These are phyloP conservation scores for Notiomystis cincta DNA, from an alignment of 2,113 vertebrate genomes.

Conservation along the genomic window DNA sequence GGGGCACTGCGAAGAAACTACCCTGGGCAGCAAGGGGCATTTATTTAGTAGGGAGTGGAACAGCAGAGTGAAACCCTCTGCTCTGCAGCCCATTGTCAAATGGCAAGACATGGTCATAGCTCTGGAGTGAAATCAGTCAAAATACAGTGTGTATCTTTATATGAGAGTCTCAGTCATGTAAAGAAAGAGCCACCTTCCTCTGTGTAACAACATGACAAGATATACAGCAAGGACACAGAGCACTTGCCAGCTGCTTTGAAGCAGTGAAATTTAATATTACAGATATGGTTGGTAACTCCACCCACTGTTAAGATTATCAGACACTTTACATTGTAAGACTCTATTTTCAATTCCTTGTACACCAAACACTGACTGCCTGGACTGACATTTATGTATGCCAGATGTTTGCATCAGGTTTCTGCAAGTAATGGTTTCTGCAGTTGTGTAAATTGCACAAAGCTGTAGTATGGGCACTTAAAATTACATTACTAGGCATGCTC, in stretches of 20 bases:
- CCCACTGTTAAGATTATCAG: not conserved
- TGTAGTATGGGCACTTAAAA: not conserved
- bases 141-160: not conserved
- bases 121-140: not conserved
- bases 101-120: not conserved
- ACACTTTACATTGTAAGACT: not conserved
- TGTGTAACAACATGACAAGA: not conserved
- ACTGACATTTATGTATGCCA: not conserved
- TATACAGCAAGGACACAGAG: not conserved
- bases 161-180: not conserved
- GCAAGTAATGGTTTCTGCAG: not conserved
- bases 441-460: not conserved
- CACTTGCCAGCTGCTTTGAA: not conserved
- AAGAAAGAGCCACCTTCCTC: not conserved
- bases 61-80: not conserved
- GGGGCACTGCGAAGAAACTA: accelerated
- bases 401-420: not conserved
- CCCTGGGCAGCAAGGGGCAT: not conserved
- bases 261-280: not conserved
- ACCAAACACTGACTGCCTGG: not conserved
- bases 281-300: not conserved
- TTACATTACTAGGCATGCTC: not conserved
- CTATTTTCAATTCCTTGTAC: not conserved
- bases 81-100: not conserved
- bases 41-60: not conserved